A percentile compares a stretch with the other conserved stretches of the same genome.
Evolutionary conservation across 2,888 invertebrate species (phyloP).

Genomic region (Synergus gifuensis): DNA sequence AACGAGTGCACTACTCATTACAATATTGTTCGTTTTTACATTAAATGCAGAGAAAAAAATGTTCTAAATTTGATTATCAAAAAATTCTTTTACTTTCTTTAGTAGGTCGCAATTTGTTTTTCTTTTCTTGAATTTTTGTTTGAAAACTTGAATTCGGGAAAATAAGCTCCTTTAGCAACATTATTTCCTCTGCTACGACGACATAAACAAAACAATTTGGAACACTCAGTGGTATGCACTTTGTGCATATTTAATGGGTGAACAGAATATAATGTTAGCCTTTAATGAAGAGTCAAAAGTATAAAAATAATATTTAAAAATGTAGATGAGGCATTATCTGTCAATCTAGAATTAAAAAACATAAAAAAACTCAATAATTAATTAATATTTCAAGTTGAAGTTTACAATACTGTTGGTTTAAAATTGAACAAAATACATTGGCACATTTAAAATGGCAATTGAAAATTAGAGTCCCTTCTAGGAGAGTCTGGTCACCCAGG

Average conservation of each 20-base stretch:
- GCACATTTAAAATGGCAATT: background rate
- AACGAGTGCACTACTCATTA: no score
- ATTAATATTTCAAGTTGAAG: background rate
- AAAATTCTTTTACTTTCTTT: background rate
- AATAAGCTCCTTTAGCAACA: slow-evolving; percentile 3
- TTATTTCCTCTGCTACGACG: slow-evolving; percentile 13
- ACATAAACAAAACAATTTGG: slow-evolving; percentile 42
- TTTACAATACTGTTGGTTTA: no score
- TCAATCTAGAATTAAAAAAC: background rate
- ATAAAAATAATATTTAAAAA: slow-evolving; percentile 39
- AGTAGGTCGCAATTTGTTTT: slow-evolving; percentile 12
- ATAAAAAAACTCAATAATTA: background rate
- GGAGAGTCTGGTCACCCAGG: no score
- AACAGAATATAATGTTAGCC: slow-evolving; percentile 12
- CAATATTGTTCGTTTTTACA: background rate
- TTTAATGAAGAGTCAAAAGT: slow-evolving; percentile 36
- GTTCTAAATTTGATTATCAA: background rate
- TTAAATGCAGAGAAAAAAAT: background rate
- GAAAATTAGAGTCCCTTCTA: background rate
- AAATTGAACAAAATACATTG: background rate
- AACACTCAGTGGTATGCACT: slow-evolving; percentile 46
- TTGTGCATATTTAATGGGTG: slow-evolving; percentile 15
- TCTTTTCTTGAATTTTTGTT: slow-evolving; percentile 40
- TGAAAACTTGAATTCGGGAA: background rate
- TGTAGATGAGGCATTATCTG: background rate